These are phyloP conservation scores for Sebastes miniatus DNA, from an alignment of 2,797 vertebrate genomes.

Conservation along the genomic window DNA sequence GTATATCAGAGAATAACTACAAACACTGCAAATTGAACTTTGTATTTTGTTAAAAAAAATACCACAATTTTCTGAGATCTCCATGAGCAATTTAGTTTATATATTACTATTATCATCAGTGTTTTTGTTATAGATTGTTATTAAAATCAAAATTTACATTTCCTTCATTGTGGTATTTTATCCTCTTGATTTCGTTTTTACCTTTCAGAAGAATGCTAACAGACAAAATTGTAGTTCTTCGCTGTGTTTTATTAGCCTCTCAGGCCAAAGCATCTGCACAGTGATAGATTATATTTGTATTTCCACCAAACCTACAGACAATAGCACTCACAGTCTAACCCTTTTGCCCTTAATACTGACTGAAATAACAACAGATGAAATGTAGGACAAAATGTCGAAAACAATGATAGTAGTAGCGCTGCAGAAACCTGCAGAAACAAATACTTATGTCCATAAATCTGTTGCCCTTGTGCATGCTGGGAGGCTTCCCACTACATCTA, in stretches of 20 bases:
- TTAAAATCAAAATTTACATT: neutral
- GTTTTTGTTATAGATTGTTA: neutral
- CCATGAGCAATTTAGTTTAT: neutral
- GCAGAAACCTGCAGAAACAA: neutral
- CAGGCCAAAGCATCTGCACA: neutral
- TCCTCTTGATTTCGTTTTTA: neutral
- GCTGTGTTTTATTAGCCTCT: neutral
- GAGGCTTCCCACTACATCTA: neutral
- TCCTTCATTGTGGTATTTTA: neutral
- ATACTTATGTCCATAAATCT: neutral
- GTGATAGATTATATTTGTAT: neutral
- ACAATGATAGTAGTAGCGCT: neutral
- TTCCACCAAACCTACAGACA: neutral
- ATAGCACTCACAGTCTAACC: neutral
- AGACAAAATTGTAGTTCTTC: neutral
- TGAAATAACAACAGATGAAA: neutral
- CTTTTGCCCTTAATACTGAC: neutral
- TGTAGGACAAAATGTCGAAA: neutral
- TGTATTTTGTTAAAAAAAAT: neutral
- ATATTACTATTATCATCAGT: neutral
- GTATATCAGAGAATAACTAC: neutral
- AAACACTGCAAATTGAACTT: neutral
- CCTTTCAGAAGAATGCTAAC: neutral
- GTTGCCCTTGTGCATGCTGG: neutral
- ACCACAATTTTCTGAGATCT: neutral